These are phyloP conservation scores for Hiodon tergisus DNA, from an alignment of 2,113 vertebrate species.

Conservation along the genomic window DNA sequence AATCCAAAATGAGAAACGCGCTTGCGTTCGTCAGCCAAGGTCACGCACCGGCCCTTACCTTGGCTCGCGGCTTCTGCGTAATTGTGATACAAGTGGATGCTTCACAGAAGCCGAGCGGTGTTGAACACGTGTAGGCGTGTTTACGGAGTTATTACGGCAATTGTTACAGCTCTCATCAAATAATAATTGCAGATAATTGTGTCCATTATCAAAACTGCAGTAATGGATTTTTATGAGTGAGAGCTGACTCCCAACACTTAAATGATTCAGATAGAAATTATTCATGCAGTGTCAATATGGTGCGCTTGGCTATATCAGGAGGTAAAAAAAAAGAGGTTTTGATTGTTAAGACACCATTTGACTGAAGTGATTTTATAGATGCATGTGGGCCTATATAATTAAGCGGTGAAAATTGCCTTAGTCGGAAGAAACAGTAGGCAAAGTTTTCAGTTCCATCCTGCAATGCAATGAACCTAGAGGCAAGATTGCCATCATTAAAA, in stretches of 20 bases:
- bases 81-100: slow-evolving; percentile 33
- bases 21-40: neutral
- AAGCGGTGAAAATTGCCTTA: too few relatives aligned
- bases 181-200: slow-evolving; percentile 66
- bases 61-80: slow-evolving; percentile 30
- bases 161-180: slow-evolving; percentile 44
- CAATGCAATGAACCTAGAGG: neutral
- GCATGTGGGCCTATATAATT: neutral
- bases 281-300: neutral
- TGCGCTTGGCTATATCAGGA: neutral
- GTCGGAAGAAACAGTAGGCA: too few relatives aligned
- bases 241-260: neutral
- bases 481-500: slow-evolving; percentile 19
- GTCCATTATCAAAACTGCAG: slow-evolving; percentile 47
- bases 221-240: slow-evolving; percentile 27
- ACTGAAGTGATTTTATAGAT: neutral
- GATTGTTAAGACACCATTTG: neutral
- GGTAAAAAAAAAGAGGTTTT: neutral
- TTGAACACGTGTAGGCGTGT: slow-evolving; percentile 48
- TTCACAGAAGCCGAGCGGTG: slow-evolving; percentile 28
- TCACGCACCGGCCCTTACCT: slow-evolving; percentile 24
- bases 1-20: neutral
- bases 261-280: slow-evolving; percentile 5
- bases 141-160: slow-evolving; percentile 45
- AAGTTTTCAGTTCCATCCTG: too few relatives aligned